Conservation (phyloP, 2,113 vertebrate species). For the Circaetus cinerascens region DNA sequence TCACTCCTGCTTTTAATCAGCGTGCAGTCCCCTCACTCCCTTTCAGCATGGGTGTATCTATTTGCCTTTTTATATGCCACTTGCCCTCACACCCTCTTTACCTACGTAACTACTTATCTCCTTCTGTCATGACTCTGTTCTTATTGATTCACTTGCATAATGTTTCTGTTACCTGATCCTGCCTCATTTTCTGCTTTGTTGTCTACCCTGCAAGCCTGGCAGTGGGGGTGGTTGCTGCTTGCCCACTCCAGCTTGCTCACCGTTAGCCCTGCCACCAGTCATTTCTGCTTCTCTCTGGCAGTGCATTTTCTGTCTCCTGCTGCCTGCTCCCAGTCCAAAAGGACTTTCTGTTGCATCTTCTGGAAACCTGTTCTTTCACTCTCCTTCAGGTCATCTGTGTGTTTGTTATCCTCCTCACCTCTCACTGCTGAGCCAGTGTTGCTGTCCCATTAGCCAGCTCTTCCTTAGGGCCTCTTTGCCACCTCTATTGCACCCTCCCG, state of each 20-base stretch:
- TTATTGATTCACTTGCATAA: not conserved
- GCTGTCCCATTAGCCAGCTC: not conserved
- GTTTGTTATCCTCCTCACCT: not conserved
- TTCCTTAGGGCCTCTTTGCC: not conserved
- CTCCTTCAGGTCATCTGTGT: not conserved
- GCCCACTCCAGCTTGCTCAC: not conserved
- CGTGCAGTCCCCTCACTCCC: not conserved
- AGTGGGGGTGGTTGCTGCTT: not conserved
- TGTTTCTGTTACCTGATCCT: not conserved
- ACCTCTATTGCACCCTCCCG: not conserved
- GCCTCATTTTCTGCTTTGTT: not conserved
- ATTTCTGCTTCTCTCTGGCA: not conserved
- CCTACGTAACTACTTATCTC: not conserved
- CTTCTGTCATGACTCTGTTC: not conserved
- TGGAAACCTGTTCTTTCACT: not conserved
- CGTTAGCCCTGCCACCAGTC: not conserved
- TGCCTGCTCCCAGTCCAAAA: not conserved
- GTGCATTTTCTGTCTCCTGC: not conserved
- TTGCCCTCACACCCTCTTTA: not conserved
- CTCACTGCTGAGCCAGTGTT: rapidly evolving
- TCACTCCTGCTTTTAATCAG: not conserved
- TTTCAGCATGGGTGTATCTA: not conserved
- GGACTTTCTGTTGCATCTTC: not conserved
- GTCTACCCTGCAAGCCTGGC: not conserved
- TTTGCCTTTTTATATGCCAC: not conserved